Evolutionary conservation across 1,140 invertebrate genomes (phyloP).

Genomic region (Cydia splendana): DNA sequence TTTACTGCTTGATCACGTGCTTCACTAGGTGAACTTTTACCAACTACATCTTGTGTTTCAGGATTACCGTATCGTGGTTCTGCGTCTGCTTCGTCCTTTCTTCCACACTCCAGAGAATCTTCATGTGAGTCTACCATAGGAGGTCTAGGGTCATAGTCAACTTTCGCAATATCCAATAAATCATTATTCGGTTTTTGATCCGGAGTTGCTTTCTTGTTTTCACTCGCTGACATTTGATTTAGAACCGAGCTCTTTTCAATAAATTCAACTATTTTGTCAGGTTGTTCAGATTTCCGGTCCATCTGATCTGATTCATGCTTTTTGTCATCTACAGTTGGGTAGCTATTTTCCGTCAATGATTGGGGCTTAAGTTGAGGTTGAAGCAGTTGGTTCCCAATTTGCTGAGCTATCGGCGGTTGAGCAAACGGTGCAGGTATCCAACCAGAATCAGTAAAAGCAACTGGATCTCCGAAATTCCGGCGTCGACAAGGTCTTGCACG

Average conservation of each 20-base stretch:
- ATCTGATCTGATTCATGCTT: neutral
- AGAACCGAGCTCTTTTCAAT: neutral
- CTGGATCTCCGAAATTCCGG: neutral
- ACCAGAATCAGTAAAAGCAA: neutral
- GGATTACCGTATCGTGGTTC: neutral
- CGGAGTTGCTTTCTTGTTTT: neutral
- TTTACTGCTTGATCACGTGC: neutral
- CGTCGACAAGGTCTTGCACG: slow-evolving; percentile 3
- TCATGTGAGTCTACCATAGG: neutral
- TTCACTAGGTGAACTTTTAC: neutral
- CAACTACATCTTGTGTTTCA: neutral
- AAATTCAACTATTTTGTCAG: neutral
- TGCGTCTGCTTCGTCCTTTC: neutral
- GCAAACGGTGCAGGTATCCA: neutral
- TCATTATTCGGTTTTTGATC: neutral
- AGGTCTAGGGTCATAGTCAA: neutral
- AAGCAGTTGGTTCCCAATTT: neutral
- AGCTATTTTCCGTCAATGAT: neutral
- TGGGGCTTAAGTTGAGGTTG: neutral
- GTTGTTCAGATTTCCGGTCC: neutral
- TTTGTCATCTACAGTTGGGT: neutral
- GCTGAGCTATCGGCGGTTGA: neutral
- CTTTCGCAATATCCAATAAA: neutral
- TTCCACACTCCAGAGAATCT: neutral
- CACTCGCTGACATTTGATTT: neutral